Evolutionary conservation across 2,113 vertebrate species (phyloP).

Genomic region (Perca fluviatilis): DNA sequence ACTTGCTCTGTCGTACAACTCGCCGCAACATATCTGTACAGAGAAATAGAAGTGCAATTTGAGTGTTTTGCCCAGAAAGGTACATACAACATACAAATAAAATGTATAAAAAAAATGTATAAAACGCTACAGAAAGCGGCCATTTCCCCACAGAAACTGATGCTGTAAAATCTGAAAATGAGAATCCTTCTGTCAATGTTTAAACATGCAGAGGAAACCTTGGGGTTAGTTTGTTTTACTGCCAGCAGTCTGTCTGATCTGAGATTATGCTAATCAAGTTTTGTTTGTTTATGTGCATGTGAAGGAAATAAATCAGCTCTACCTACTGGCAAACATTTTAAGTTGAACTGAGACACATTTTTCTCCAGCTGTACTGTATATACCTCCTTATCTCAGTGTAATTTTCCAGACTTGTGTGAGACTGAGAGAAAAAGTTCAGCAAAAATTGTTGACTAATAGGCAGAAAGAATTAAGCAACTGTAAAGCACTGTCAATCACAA

Average conservation of each 20-base stretch:
- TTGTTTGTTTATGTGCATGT: constrained; percentile 27
- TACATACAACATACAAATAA: not conserved
- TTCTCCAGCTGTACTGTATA: constrained; percentile 7
- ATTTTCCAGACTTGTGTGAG: not conserved
- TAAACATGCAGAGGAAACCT: not conserved
- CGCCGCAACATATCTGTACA: constrained; percentile 93
- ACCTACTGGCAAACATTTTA: constrained; percentile 7
- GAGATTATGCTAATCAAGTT: constrained; percentile 23
- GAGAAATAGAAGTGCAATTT: not conserved
- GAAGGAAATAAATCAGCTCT: constrained; percentile 3
- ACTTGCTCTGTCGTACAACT: constrained; percentile 99
- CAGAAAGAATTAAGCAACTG: not conserved
- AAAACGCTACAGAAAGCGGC: not conserved
- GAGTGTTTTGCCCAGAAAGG: not conserved
- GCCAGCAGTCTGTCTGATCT: constrained; percentile 17
- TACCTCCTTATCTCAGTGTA: not conserved
- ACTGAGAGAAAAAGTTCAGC: not conserved
- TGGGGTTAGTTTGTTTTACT: constrained; percentile 4
- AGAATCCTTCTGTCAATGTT: not conserved
- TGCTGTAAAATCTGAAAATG: not conserved
- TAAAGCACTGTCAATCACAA: not conserved
- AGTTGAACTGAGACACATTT: constrained; percentile 1
- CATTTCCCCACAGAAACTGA: not conserved
- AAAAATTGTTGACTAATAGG: not conserved
- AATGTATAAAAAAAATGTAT: not conserved